phyloP scores from a whole-genome alignment of 1,140 invertebrate genomes.

The Tribolium madens region DNA sequence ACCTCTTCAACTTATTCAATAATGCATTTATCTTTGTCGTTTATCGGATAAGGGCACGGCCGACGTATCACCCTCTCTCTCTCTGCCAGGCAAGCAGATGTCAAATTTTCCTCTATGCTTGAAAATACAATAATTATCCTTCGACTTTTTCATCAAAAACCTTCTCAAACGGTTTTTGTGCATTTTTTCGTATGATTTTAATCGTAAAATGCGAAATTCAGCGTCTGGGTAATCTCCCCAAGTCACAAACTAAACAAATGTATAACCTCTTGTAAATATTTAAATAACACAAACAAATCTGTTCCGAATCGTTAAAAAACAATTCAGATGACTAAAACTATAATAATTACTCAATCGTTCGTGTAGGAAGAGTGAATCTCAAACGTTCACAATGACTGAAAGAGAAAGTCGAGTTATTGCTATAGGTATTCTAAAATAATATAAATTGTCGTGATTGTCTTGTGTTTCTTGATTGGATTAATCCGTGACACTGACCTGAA shows the following conservation, averaged over 20 bases:
- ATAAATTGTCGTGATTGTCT: slow-evolving; percentile 9
- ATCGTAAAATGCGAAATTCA: background rate
- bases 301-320: slow-evolving; percentile 7
- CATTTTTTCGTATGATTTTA: background rate
- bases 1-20: slow-evolving; percentile 21
- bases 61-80: background rate
- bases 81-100: background rate
- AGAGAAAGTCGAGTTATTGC: slow-evolving; percentile 15
- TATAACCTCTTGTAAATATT: slow-evolving; percentile 4
- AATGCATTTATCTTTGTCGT: slow-evolving; percentile 18
- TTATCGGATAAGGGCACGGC: background rate
- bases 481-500: background rate
- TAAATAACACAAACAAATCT: slow-evolving; percentile 2
- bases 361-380: slow-evolving; percentile 3
- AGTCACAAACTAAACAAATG: background rate
- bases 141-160: background rate
- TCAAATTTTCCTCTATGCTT: slow-evolving; percentile 6
- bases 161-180: background rate
- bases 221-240: background rate
- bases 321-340: background rate
- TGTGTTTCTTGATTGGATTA: background rate
- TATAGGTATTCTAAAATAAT: slow-evolving; percentile 14
- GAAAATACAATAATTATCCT: slow-evolving; percentile 19
- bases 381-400: slow-evolving; percentile 1
- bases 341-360: background rate